Percentiles rank a stretch among this genome's conserved stretches.
Evolutionary conservation across 1,140 invertebrate genomes (phyloP).

Genomic region (Bursaphelenchus mucronatus): DNA sequence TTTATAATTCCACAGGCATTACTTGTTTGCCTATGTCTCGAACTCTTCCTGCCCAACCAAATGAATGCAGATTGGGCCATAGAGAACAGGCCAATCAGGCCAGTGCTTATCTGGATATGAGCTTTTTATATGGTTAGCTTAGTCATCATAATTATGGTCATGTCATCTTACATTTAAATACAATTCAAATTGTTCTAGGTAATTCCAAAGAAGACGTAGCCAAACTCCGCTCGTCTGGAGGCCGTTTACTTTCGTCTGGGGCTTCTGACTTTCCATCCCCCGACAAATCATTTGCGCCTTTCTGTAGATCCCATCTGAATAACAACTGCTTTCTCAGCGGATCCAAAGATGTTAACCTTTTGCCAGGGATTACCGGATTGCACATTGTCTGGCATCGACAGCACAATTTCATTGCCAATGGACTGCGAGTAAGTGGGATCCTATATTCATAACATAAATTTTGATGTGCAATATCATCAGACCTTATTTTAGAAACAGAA

Average conservation of each 20-base stretch:
- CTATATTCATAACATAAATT: no score
- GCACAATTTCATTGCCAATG: constrained; percentile 63
- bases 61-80: constrained; percentile 67
- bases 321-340: constrained; percentile 58
- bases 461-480: constrained; percentile 12
- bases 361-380: constrained; percentile 77
- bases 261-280: no score
- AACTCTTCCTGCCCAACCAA: constrained; percentile 49
- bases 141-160: no score
- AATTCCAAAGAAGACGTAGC: constrained; percentile 17
- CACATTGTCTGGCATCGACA: constrained; percentile 80
- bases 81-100: constrained; percentile 89
- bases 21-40: constrained; percentile 51
- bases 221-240: constrained; percentile 26
- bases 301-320: constrained; percentile 11
- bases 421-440: constrained; percentile 39
- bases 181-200: constrained; percentile 12
- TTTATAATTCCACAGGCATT: constrained; percentile 30
- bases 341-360: constrained; percentile 78
- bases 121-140: constrained; percentile 72
- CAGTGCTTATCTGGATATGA: constrained; percentile 80
- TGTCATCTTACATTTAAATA: no score
- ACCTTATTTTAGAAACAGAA: constrained; percentile 71
- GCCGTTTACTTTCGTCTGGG: background rate
- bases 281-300: no score